A percentile compares a stretch with the other conserved stretches of the same genome.
phyloP scores from a whole-genome alignment of 1,140 invertebrate species.

The Drosophila seguyi region DNA sequence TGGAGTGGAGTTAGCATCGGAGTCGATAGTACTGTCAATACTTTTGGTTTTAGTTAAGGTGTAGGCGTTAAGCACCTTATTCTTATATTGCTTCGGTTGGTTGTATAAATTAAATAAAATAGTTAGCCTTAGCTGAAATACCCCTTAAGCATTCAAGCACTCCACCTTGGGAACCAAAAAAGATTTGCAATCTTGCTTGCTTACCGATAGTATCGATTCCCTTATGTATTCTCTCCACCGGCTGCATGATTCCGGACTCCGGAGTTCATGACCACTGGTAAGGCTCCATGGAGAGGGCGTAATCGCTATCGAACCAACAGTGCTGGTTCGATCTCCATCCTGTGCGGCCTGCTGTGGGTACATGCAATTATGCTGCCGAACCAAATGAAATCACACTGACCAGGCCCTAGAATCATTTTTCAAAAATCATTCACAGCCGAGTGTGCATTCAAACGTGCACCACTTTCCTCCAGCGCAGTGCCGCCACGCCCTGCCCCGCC shows the following conservation, averaged over 20 bases:
- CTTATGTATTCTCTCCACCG: background rate
- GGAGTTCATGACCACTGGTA: conserved; percentile 6
- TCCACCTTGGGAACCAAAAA: background rate
- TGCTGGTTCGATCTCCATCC: conserved; percentile 5
- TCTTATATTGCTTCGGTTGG: background rate
- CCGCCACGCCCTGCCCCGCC: background rate
- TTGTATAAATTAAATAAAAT: background rate
- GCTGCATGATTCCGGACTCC: background rate
- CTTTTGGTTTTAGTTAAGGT: background rate
- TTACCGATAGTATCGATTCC: conserved; percentile 1
- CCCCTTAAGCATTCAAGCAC: background rate
- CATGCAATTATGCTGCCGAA: conserved; percentile 77
- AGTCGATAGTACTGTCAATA: background rate
- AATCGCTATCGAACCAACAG: conserved; percentile 10
- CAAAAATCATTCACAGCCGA: conserved; percentile 79
- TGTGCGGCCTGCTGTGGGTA: conserved; percentile 30
- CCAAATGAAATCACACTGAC: conserved; percentile 68
- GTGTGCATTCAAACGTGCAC: conserved; percentile 76
- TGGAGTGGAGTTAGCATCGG: background rate
- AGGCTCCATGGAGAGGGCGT: conserved; percentile 11
- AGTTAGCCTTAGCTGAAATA: background rate
- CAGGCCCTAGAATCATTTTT: conserved; percentile 68
- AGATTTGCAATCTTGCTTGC: background rate
- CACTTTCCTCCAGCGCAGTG: background rate
- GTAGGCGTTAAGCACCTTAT: background rate